Evolutionary conservation across 2,888 invertebrate genomes (phyloP).

Genomic region (Drosophila histrio): DNA sequence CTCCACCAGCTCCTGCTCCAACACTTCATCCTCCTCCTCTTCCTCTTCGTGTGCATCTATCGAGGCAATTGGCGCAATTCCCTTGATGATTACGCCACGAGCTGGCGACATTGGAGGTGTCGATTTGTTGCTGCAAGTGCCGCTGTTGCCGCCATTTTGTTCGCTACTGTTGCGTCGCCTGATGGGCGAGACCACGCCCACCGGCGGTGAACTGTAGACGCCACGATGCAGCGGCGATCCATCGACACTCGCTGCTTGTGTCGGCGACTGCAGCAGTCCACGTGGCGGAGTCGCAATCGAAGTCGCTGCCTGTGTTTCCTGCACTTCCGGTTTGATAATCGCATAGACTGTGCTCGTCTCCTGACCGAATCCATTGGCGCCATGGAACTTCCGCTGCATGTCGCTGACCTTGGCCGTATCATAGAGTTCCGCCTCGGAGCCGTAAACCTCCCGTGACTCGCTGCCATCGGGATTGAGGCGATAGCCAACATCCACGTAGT

Average conservation of each 20-base stretch:
- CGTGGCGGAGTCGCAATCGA: constrained; percentile 37
- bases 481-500: constrained; percentile 84
- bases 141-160: constrained; percentile 58
- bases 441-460: constrained; percentile 82
- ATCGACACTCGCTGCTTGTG: constrained; percentile 62
- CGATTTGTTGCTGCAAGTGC: constrained; percentile 65
- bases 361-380: constrained; percentile 81
- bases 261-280: constrained; percentile 59
- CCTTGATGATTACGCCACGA: constrained; percentile 70
- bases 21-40: constrained; percentile 46
- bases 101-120: constrained; percentile 77
- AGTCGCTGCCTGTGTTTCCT: constrained; percentile 39
- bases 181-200: constrained; percentile 81
- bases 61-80: constrained; percentile 81
- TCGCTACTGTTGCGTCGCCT: constrained; percentile 69
- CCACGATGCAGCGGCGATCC: constrained; percentile 68
- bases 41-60: constrained; percentile 81
- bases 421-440: constrained; percentile 84
- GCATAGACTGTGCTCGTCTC: constrained; percentile 84
- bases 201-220: constrained; percentile 72
- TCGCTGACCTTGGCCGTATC: constrained; percentile 81
- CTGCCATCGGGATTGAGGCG: constrained; percentile 84
- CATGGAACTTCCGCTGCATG: constrained; percentile 83
- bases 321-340: constrained; percentile 82
- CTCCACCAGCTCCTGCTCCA: constrained; percentile 22